A percentile compares a stretch with the other conserved stretches of the same genome.
phyloP scores from a whole-genome alignment of 2,113 vertebrate species.

The Parus major region DNA sequence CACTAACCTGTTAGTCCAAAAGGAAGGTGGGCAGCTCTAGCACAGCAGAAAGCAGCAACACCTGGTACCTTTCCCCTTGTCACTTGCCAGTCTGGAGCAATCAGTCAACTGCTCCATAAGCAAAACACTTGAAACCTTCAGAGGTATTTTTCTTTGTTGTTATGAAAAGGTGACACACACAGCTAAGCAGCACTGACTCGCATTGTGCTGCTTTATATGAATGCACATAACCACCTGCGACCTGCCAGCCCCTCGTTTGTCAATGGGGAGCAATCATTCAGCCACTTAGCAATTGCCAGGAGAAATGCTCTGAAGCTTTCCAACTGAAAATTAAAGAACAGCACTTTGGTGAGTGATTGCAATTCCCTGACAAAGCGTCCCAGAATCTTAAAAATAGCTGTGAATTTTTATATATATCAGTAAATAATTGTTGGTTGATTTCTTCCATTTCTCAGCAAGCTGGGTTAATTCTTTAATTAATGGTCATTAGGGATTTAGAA shows the following conservation, averaged over 20 bases:
- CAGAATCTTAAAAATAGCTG: not conserved
- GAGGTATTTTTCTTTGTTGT: conserved; percentile 70
- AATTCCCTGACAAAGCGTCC: conserved; percentile 20
- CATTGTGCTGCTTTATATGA: conserved; percentile 6
- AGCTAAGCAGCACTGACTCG: not conserved
- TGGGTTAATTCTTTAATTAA: conserved; percentile 54
- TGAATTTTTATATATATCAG: conserved; percentile 1
- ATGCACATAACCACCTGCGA: conserved; percentile 61
- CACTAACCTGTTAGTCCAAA: not conserved
- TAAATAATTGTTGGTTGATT: conserved; percentile 23
- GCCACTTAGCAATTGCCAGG: conserved; percentile 40
- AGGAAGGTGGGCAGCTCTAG: not conserved
- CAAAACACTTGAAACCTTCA: conserved; percentile 56
- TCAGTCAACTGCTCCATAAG: conserved; percentile 70
- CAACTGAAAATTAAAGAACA: conserved; percentile 18
- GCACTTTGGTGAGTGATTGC: conserved; percentile 30
- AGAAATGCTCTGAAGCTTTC: not conserved
- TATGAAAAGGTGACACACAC: conserved; percentile 18
- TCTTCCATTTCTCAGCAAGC: conserved; percentile 16
- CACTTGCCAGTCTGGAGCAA: conserved; percentile 65
- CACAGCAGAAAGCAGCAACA: not conserved
- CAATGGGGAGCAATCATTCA: conserved; percentile 61
- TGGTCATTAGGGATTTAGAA: conserved; percentile 59
- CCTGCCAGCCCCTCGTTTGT: conserved; percentile 53
- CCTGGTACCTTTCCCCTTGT: conserved; percentile 9